Base-by-base conservation (phyloP, 2,888 invertebrate species). In the Eupeodes latifasciatus region DNA sequence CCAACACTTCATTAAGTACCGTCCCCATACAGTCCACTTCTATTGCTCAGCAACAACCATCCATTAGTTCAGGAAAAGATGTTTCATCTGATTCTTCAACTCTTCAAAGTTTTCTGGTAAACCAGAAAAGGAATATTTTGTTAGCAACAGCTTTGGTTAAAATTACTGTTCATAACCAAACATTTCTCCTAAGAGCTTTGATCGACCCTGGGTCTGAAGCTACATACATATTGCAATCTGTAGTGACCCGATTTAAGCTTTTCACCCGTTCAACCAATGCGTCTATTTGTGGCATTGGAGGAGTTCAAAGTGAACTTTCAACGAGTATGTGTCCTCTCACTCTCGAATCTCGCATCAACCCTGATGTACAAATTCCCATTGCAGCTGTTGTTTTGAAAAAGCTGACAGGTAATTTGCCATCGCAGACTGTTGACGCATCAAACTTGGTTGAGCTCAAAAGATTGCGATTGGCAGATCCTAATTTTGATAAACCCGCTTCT, bases 391-490 rank as follows among this genome's bases (percentile, higher is more conserved):
- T 19, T 19, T 19, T 19, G 19, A 19, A 19, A 19, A 19, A 19
- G 19, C 19, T 19, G 19, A 19, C 19, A 19, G 19, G 19, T 19
- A 19, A 19, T 19, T 4, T 67, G 6, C 81, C 81, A 11, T 81
- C 69, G 9, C 57, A 51, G 61, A n/a, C 47, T n/a, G 19, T 19
- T 19, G 19, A 19, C 19, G 19, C 19, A 19, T 19, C 19, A 19
- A 19, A 19, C 19, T 19, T 19, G 69, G 67, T 53, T 55, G 53
- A 69, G 14, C 16, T 62, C 2, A 81, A 64, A 64, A 51, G 19
- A 10, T 53, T 55, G 44, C 49, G 49, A 61, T 53, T 75, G 19
- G 81, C 81, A 12, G 75, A 76, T n/a, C 67, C 67, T 14, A 66
- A 40, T 40, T 72, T 74, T 81, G 36, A 81, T 40, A 75, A 74